Evolutionary conservation across 2,888 invertebrate genomes (phyloP).

Genomic region (Scaptomyza caliginosa): DNA sequence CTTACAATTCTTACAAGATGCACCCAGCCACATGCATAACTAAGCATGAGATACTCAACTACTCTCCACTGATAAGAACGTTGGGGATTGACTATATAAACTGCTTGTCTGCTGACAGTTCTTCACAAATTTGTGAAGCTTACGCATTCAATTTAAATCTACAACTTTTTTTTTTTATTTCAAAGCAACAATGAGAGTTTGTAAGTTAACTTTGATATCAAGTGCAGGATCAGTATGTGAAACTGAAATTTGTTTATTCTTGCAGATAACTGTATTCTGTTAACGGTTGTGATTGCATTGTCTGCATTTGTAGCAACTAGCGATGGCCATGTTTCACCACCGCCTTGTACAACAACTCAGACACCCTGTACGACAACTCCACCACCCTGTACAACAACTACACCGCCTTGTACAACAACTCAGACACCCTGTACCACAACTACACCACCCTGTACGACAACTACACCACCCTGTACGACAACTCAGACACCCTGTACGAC

Average conservation of each 20-base stretch:
- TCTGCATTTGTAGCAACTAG: conserved; percentile 19
- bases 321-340: conserved; percentile 10
- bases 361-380: background rate
- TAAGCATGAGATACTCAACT: conserved; percentile 21
- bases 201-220: conserved; percentile 20
- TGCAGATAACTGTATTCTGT: conserved; percentile 46
- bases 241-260: background rate
- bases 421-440: background rate
- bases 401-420: background rate
- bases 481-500: conserved; percentile 16
- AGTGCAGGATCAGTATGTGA: background rate
- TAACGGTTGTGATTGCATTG: conserved; percentile 32
- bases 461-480: conserved; percentile 1
- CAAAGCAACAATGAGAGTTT: conserved; percentile 44
- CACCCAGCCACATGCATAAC: background rate
- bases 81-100: conserved; percentile 24
- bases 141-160: conserved; percentile 3
- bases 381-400: conserved; percentile 1
- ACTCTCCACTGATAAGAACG: conserved; percentile 34
- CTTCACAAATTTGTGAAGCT: conserved; percentile 15
- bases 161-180: background rate
- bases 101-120: background rate
- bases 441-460: background rate
- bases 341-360: background rate
- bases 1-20: conserved; percentile 9